Percentiles rank a stretch among this genome's conserved stretches.
Evolutionary conservation across 2,888 invertebrate genomes (phyloP).

Genomic region (Smittia sp.): DNA sequence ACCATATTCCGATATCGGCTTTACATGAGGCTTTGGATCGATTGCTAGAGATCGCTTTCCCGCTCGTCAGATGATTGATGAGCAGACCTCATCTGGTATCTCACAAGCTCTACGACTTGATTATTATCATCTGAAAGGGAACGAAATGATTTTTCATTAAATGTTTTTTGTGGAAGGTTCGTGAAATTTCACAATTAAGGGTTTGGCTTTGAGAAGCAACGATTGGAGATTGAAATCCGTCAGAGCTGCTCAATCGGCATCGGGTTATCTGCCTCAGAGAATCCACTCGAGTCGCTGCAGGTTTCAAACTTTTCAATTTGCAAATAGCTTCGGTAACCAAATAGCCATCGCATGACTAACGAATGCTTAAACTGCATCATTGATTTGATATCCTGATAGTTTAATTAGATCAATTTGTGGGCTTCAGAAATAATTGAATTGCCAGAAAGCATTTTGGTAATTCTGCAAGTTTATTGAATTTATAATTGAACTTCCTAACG

Average conservation of each 20-base stretch:
- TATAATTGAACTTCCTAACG: not conserved
- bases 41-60: slow-evolving; percentile 20
- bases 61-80: slow-evolving; percentile 13
- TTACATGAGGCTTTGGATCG: not conserved
- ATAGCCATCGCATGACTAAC: not conserved
- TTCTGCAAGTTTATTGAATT: not conserved
- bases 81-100: slow-evolving; percentile 21
- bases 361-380: not conserved
- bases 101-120: not conserved
- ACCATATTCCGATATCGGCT: slow-evolving; percentile 19
- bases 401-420: slow-evolving; percentile 5
- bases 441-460: not conserved
- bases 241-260: no score
- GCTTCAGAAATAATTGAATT: not conserved
- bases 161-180: not conserved
- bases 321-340: not conserved
- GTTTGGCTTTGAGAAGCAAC: no score
- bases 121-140: not conserved
- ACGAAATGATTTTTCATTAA: not conserved
- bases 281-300: not conserved
- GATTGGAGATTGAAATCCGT: no score
- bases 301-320: not conserved
- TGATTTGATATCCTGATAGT: slow-evolving; percentile 25
- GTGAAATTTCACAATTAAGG: not conserved
- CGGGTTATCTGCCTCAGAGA: no score